Evolutionary conservation across 2,888 invertebrate species (phyloP), one percentile per base, ranked within the genome.

Genomic region (Pristionchus exspectatus): DNA sequence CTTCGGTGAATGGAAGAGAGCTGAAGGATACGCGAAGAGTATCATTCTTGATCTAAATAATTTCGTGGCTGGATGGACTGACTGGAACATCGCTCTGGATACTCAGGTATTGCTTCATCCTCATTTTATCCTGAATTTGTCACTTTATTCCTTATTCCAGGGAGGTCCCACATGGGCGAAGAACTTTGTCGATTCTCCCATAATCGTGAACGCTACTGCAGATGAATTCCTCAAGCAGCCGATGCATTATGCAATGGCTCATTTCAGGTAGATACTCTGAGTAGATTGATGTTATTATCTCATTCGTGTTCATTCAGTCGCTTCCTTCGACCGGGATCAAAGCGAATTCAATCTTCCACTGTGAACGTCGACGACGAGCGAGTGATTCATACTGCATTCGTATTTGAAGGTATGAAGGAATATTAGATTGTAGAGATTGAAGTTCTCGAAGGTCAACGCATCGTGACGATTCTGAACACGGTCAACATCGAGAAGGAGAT

Each of bases 161-260:
- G 87, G 87, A 27, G 89, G 89, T 50, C 89, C 89, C 1, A 83
- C 89, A 83, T 89, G 89, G 89, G 83, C 66, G 27, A 27, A 50
- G 56, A 89, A 89, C 66, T 83, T 59, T 27, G 89, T 89, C 44
- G 89, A 89, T n/a, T 21, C 89, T 59, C 89, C 89, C 7, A 63
- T 89, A 18, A 33, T 89, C 44, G 66, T 89, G 21, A 83, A 89
- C 33, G 63, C 81, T 3, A 63, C 59, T 72, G 50, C 59, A 44
- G 89, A 89, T 50, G 89, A 89, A 50, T 89, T 89, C 66, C 50
- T 63, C 81, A 89, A 89, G 66, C 89, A 89, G 89, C 89, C 89
- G 10, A 89, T 89, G 59, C 69, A 69, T 50, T 89, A 83, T 30
- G 89, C 30, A 1, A 50, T 89, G 54, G 59, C 83, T 1, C 89